Percentiles rank a stretch among this genome's conserved stretches.
These are phyloP conservation scores for Sminthopsis crassicaudata DNA, from an alignment of 2,113 vertebrate species.

Conservation along the genomic window DNA sequence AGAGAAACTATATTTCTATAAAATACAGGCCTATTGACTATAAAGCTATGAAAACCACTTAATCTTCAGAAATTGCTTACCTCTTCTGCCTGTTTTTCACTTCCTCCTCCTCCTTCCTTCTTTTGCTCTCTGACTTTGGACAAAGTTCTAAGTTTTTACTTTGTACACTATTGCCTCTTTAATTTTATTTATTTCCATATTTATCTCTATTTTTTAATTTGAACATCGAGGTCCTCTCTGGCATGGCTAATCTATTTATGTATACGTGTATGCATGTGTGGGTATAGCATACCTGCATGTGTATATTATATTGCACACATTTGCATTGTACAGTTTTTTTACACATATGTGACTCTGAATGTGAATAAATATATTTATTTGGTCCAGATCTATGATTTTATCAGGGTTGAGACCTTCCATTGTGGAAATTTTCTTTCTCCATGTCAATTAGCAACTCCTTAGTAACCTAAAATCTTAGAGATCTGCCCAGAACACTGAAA, in stretches of 20 bases:
- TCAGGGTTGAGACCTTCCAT: neutral
- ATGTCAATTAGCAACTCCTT: neutral
- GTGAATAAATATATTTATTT: neutral
- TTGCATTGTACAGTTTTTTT: too few relatives aligned
- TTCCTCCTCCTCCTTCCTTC: neutral
- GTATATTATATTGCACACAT: too few relatives aligned
- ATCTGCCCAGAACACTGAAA: neutral
- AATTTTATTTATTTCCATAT: neutral
- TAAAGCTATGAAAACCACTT: neutral
- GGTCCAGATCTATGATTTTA: neutral
- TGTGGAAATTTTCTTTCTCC: neutral
- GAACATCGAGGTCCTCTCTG: neutral
- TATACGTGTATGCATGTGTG: neutral
- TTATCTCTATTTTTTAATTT: neutral
- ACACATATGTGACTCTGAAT: neutral
- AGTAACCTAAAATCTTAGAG: neutral
- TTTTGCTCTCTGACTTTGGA: too few relatives aligned
- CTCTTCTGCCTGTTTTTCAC: neutral
- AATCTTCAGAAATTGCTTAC: rapidly evolving
- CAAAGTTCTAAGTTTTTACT: neutral
- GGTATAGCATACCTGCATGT: neutral
- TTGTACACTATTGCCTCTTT: neutral
- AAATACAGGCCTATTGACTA: neutral
- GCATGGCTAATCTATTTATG: neutral
- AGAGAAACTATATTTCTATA: neutral